Conservation (phyloP, 2,888 invertebrate genomes). For the Sinotaia quadrata region DNA sequence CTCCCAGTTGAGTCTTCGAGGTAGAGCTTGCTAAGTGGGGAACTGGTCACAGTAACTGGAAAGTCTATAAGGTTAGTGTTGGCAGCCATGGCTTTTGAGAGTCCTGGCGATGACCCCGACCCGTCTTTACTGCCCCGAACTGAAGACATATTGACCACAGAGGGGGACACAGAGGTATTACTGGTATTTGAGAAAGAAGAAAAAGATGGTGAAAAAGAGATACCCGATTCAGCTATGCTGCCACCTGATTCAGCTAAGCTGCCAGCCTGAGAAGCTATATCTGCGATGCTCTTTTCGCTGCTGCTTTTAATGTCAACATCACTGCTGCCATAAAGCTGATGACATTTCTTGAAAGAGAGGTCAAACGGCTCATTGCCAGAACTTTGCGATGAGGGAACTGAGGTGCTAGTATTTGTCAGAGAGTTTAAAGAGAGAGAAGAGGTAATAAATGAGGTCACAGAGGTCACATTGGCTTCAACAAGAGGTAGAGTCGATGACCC, state of each 20-base stretch:
- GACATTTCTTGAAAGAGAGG: constrained; percentile 21
- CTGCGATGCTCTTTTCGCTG: constrained; percentile 10
- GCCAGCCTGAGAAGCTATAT: constrained; percentile 3
- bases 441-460: constrained; percentile 27
- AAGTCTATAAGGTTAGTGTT: not conserved
- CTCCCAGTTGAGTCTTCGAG: not conserved
- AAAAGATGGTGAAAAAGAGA: constrained; percentile 3
- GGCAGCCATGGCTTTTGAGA: too few relatives aligned
- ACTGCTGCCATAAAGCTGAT: not conserved
- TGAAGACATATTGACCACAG: constrained; percentile 3
- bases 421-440: constrained; percentile 24
- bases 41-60: not conserved
- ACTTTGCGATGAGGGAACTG: not conserved
- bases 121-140: constrained; percentile 20
- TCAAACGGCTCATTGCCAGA: constrained; percentile 22
- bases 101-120: constrained; percentile 4
- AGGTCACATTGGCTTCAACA: constrained; percentile 16
- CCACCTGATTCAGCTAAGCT: not conserved
- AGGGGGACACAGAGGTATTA: constrained; percentile 4
- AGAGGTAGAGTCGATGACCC: constrained; percentile 26
- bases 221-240: not conserved
- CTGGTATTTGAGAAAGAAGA: constrained; percentile 7
- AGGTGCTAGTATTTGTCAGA: constrained; percentile 1
- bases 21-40: not conserved
- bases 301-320: constrained; percentile 8